Evolutionary conservation across 2,888 invertebrate genomes (phyloP).

Genomic region (Hirtodrosophila cameraria): DNA sequence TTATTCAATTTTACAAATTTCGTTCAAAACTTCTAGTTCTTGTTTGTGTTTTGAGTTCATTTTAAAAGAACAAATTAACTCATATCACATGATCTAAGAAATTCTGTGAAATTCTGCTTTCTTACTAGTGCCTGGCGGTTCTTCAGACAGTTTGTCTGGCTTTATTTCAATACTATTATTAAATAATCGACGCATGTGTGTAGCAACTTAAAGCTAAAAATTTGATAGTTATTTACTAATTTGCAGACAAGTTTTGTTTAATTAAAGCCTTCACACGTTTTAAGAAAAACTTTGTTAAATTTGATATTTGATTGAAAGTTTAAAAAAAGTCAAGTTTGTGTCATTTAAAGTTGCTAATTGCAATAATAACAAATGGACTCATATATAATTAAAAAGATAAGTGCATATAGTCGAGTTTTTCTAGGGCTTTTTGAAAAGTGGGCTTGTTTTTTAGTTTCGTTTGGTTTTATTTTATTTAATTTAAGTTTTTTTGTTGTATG

Average conservation of each 20-base stretch:
- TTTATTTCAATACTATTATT: conserved; percentile 6
- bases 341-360: conserved; percentile 53
- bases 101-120: conserved; percentile 11
- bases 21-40: no score
- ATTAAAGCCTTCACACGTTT: conserved; percentile 57
- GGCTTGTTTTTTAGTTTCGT: conserved; percentile 58
- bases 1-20: not conserved
- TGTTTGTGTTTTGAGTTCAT: no score
- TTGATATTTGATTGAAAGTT: conserved; percentile 38
- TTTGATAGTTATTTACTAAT: conserved; percentile 60
- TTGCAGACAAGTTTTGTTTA: conserved; percentile 62
- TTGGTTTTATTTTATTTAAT: conserved; percentile 25
- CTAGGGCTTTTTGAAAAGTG: conserved; percentile 48
- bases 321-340: conserved; percentile 24
- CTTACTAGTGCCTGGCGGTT: conserved; percentile 23
- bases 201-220: not conserved
- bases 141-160: conserved; percentile 39
- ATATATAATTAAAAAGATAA: conserved; percentile 11
- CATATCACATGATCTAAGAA: conserved; percentile 50
- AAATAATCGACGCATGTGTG: not conserved
- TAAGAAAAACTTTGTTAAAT: conserved; percentile 21
- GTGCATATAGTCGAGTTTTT: conserved; percentile 9
- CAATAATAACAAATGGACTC: conserved; percentile 6
- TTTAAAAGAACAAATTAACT: no score
- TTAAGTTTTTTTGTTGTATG: conserved; percentile 20